phyloP scores from a whole-genome alignment of 2,888 invertebrate genomes.

The Halocaridina rubra region DNA sequence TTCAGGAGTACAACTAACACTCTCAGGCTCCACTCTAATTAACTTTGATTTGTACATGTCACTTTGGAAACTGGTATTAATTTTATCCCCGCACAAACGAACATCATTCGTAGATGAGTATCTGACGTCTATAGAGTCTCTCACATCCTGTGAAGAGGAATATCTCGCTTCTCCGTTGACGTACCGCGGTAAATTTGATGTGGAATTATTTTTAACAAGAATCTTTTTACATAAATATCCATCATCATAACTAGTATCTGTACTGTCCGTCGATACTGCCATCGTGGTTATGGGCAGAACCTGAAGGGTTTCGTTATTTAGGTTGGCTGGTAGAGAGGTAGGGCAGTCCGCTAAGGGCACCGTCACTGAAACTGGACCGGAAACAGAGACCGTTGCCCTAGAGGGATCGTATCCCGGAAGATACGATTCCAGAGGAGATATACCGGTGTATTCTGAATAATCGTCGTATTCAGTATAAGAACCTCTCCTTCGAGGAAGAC shows the following conservation, averaged over 20 bases:
- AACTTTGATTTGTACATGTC: conserved; percentile 39
- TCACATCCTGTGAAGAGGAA: conserved; percentile 49
- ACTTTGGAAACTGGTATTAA: background rate
- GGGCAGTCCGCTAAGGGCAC: conserved; percentile 34
- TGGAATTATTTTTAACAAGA: too few species aligned
- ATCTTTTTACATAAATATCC: background rate
- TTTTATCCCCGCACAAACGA: conserved; percentile 25
- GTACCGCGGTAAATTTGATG: conserved; percentile 46
- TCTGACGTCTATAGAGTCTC: conserved; percentile 13
- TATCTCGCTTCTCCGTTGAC: conserved; percentile 54
- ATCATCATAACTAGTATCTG: too few species aligned
- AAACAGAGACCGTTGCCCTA: conserved; percentile 34
- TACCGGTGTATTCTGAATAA: conserved; percentile 34
- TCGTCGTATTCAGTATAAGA: conserved; percentile 47
- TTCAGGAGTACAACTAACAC: too few species aligned
- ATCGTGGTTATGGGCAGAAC: background rate
- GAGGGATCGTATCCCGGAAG: conserved; percentile 40
- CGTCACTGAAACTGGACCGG: conserved; percentile 40
- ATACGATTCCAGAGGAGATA: conserved; percentile 32
- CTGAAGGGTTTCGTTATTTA: background rate
- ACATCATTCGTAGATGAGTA: conserved; percentile 40
- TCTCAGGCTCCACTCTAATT: conserved; percentile 39
- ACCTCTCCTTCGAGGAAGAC: conserved; percentile 17
- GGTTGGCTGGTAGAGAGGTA: conserved; percentile 17
- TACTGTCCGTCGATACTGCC: background rate